Conservation (phyloP, 2,113 vertebrate species). For the Pampusana beccarii region DNA sequence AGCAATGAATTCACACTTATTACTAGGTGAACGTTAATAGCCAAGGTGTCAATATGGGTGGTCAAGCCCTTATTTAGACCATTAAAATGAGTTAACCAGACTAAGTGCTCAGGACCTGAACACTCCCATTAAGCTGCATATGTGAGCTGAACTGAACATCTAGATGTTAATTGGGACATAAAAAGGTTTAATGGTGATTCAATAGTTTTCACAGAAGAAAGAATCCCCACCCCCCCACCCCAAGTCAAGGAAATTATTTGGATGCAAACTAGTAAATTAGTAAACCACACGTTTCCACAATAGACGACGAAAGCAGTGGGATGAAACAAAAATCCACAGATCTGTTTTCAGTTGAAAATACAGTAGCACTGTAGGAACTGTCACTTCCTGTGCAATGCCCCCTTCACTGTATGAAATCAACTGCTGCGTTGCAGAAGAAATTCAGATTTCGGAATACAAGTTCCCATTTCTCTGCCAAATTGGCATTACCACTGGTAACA, state of each 20-base stretch:
- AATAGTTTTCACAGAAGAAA: not conserved
- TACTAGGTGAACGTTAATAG: not conserved
- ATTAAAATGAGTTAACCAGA: not conserved
- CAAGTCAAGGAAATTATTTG: not conserved
- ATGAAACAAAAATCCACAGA: not conserved
- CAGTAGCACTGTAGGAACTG: not conserved
- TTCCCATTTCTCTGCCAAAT: not conserved
- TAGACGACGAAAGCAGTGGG: not conserved
- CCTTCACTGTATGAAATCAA: not conserved
- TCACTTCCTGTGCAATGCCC: not conserved
- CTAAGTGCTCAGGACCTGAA: not conserved
- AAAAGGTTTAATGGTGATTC: not conserved
- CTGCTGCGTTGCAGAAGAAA: not conserved
- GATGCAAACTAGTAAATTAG: not conserved
- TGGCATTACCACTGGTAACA: not conserved
- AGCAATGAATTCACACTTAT: not conserved
- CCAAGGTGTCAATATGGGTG: not conserved
- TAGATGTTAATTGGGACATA: not conserved
- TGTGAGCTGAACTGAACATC: not conserved
- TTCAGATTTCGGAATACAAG: not conserved
- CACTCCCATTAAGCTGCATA: not conserved
- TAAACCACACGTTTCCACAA: not conserved
- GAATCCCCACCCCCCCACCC: accelerated
- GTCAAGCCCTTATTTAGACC: not conserved
- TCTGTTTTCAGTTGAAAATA: not conserved